Evolutionary conservation across 2,113 vertebrate genomes (phyloP).

Genomic region (Megaleporinus macrocephalus): DNA sequence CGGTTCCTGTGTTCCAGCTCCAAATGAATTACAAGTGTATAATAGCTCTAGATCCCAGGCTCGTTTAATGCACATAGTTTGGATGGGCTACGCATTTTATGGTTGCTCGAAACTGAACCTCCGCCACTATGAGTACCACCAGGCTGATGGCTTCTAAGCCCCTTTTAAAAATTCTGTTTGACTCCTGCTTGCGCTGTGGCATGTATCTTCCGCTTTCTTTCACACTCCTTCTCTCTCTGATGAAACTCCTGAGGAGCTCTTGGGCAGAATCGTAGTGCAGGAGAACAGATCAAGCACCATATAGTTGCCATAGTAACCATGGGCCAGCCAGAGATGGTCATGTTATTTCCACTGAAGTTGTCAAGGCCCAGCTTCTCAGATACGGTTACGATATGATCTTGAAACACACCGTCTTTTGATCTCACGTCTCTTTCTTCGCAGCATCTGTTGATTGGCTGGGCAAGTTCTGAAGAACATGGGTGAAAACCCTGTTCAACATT

Average conservation of each 20-base stretch:
- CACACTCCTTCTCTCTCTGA: background rate
- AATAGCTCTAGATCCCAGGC: background rate
- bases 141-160: background rate
- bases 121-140: background rate
- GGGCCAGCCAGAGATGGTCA: constrained; percentile 53
- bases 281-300: constrained; percentile 67
- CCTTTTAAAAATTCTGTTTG: background rate
- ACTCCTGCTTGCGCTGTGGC: background rate
- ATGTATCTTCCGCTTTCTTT: constrained; percentile 14
- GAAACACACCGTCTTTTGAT: constrained; percentile 15
- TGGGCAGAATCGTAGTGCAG: constrained; percentile 57
- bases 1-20: background rate
- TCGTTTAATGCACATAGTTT: background rate
- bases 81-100: background rate
- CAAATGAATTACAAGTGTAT: background rate
- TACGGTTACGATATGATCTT: constrained; percentile 29
- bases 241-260: constrained; percentile 66
- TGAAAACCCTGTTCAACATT: no score
- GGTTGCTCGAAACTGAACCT: background rate
- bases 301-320: constrained; percentile 73
- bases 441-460: background rate
- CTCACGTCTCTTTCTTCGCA: background rate
- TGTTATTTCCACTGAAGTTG: constrained; percentile 33
- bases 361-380: constrained; percentile 5
- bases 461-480: background rate